Percentiles rank a stretch among this genome's conserved stretches.
phyloP scores from a whole-genome alignment of 2,888 invertebrate genomes.

The Heliconius ismenius region DNA sequence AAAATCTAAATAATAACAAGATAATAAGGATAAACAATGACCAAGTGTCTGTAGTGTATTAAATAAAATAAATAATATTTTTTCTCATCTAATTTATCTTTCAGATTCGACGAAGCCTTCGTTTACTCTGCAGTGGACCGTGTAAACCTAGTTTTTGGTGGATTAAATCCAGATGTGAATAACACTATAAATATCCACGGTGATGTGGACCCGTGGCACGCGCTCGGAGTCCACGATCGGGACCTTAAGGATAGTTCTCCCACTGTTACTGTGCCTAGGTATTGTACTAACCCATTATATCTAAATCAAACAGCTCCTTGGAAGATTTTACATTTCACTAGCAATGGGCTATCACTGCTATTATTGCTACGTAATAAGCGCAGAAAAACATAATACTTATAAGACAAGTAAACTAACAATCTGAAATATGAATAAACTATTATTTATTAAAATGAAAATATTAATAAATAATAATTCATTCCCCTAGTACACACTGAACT shows the following conservation, averaged over 20 bases:
- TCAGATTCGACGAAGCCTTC: conserved; percentile 67
- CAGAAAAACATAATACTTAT: too few species aligned
- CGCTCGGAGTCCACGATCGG: conserved; percentile 73
- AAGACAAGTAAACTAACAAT: too few species aligned
- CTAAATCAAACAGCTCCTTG: neutral
- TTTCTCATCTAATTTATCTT: too few species aligned
- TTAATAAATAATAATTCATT: too few species aligned
- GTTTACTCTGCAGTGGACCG: conserved; percentile 69
- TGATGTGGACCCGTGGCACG: conserved; percentile 81
- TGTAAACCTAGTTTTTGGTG: conserved; percentile 79
- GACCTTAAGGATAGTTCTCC: conserved; percentile 68
- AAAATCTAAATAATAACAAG: neutral
- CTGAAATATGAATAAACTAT: too few species aligned
- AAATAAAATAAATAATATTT: too few species aligned
- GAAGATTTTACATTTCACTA: neutral
- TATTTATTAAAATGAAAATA: too few species aligned
- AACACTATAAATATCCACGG: conserved; percentile 83
- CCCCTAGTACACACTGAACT: neutral
- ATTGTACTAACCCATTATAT: neutral
- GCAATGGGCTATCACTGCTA: too few species aligned
- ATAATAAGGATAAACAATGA: too few species aligned
- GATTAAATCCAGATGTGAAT: conserved; percentile 71
- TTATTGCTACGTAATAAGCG: too few species aligned
- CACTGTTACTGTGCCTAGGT: conserved; percentile 68
- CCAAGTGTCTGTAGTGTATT: too few species aligned